A percentile compares a stretch with the other conserved stretches of the same genome.
Conservation (phyloP, 1,140 invertebrate species). For the Oedothorax gibbosus region DNA sequence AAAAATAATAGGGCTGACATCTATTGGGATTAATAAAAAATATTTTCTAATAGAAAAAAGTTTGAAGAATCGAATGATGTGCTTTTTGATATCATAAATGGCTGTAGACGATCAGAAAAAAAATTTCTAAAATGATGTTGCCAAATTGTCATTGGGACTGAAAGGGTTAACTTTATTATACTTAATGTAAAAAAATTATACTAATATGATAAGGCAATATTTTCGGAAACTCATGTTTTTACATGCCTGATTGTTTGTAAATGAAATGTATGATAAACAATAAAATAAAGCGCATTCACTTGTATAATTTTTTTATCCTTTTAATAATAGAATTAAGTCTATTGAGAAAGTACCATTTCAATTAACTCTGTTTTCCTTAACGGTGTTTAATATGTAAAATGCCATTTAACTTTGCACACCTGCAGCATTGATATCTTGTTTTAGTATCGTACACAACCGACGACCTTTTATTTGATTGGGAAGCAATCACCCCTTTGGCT, state of each 20-base stretch:
- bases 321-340: background rate
- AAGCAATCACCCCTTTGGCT: slow-evolving; percentile 66
- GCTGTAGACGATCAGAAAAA: too few relatives aligned
- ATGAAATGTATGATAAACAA: background rate
- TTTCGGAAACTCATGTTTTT: too few relatives aligned
- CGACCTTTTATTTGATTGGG: slow-evolving; percentile 69
- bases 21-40: too few relatives aligned
- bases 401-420: background rate
- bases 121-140: too few relatives aligned
- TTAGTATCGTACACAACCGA: slow-evolving; percentile 69
- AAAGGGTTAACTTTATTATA: too few relatives aligned
- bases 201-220: too few relatives aligned
- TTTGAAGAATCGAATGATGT: too few relatives aligned
- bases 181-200: too few relatives aligned
- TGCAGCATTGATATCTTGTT: background rate
- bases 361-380: background rate
- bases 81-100: too few relatives aligned
- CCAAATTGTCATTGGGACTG: too few relatives aligned
- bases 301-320: background rate
- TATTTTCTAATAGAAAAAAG: too few relatives aligned
- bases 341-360: background rate
- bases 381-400: background rate
- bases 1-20: too few relatives aligned
- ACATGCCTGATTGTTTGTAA: background rate
- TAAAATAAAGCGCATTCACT: background rate